Base-by-base conservation (phyloP, 30 jellyfish, hydroid and myxozoan genomes). In the Catostylus mosaicus region DNA sequence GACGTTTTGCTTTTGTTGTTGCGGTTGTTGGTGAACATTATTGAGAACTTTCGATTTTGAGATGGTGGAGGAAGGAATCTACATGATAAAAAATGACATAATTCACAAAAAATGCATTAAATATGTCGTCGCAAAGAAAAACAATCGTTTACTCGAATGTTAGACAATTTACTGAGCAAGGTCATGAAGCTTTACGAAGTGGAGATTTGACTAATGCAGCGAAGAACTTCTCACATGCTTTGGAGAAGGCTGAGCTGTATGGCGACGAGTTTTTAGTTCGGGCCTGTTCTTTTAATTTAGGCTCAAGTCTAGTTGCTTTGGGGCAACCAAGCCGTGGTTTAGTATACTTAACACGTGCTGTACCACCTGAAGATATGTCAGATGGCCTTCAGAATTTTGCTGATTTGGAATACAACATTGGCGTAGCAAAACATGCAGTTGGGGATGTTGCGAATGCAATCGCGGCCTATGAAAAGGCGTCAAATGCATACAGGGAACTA, bases 221-320 rank as follows among this genome's bases (percentile, higher is more conserved):
- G 20, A 87, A 93, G 78, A 32, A 68, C n/a, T 93, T 93, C 51
- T 83, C 88, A 27, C 59, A 63, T 22, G 98, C 96, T 10, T 79
- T 78, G 38, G 79, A 72, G 45, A 43, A 62, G 18, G 94, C 98
- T 18, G 83, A 76, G 30, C 85, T 75, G 1, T 62, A 57, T 22
- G 80, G 83, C n/a, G 94, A 93, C 61, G 90, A 60, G 24, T 82
- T 27, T 60, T 24, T 87, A 37, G 40, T 65, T 33, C 96, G 95
- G 12, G 93, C 93, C n/a, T 93, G 98, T 67, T 56, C 89, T 45
- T 93, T 93, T 73, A 93, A 93, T 69, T 87, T 88, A 46, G 98
- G 98, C 1, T 97, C 98, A 0, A 76, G 98, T 56, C 91, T 82
- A 37, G 96, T 93, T 34, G 97, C 93, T 19, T 37, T 69, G 59